phyloP scores from a whole-genome alignment of 2,797 vertebrate genomes.

The Apogon hyalosoma region DNA sequence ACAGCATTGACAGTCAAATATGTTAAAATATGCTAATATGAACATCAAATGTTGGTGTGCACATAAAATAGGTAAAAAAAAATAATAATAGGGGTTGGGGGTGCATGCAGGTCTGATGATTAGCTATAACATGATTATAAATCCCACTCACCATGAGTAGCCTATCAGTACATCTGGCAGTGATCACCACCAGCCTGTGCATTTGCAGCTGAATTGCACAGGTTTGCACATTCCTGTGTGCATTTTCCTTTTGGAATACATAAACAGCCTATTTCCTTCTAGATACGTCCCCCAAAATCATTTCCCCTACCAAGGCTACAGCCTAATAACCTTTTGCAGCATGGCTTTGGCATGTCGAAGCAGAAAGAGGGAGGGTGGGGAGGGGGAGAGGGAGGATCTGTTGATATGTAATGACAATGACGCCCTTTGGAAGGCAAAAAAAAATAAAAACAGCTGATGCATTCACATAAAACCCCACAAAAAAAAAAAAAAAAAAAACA shows the following conservation, averaged over 20 bases:
- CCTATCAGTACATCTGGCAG: constrained; percentile 49
- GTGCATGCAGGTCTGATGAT: constrained; percentile 38
- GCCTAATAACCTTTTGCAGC: constrained; percentile 59
- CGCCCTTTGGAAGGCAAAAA: constrained; percentile 71
- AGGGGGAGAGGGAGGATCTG: constrained; percentile 76
- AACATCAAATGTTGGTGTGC: constrained; percentile 24
- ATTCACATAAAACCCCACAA: constrained; percentile 57
- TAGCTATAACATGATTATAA: constrained; percentile 13
- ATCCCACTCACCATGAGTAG: constrained; percentile 41
- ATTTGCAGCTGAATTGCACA: constrained; percentile 20
- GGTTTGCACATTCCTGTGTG: constrained; percentile 37
- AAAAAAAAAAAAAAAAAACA: constrained; percentile 30
- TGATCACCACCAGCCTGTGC: constrained; percentile 30
- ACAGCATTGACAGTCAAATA: constrained; percentile 51
- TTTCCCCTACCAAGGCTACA: constrained; percentile 28
- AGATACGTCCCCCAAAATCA: constrained; percentile 9
- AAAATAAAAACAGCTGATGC: constrained; percentile 60
- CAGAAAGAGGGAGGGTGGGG: constrained; percentile 34
- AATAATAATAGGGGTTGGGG: not conserved
- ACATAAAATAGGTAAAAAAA: not conserved
- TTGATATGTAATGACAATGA: constrained; percentile 86
- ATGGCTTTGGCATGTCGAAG: constrained; percentile 71
- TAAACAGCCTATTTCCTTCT: constrained; percentile 8
- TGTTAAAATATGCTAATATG: constrained; percentile 57
- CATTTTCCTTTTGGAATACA: constrained; percentile 19